Base-by-base conservation (phyloP, 2,797 vertebrate species). In the Silurus aristotelis region DNA sequence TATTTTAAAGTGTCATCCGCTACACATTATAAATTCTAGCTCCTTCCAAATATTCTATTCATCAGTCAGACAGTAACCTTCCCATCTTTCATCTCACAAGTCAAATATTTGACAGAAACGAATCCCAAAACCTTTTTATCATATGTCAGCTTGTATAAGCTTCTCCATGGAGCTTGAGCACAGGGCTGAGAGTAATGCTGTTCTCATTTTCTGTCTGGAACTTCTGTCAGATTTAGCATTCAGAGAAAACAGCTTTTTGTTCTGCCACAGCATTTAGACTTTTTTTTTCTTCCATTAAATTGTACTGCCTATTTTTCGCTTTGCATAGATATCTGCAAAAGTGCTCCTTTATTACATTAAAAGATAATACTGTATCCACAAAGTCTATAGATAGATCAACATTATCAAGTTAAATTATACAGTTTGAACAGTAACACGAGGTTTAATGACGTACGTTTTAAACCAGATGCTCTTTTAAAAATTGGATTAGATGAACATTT, bases 21-120 rank as follows among this genome's bases (percentile, higher is more conserved):
- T 72, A 82, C 67, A 82, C 63, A 31, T 0, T 19, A 70, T 31
- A 52, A 58, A 25, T 25, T 31, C 38, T n/a, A 82, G 71, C 72
- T 77, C 56, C 20, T 19, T n/a, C 73, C 85, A 68, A 82, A 86
- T 82, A 70, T 86, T 68, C 63, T 77, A 86, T 82, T 86, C 80
- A 86, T 77, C 80, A 70, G 25, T 86, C 80, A 82, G 72, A 52
- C 61, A 63, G 61, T 68, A 86, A 68, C 79, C 48, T 38, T 52
- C 61, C 14, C 58, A 55, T 55, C 79, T 38, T 8, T 38, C 17
- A 6, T 20, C 70, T 48, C 60, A 46, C 78, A 82, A 82, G 71
- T 82, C 71, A 85, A 76, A 85, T 77, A 77, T 86, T 86, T 86
- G 82, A 86, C 83, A 60, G 58, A 80, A 73, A 77, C 71, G 63